Conservation (phyloP, 1,140 invertebrate genomes). For the Eueides isabella region DNA sequence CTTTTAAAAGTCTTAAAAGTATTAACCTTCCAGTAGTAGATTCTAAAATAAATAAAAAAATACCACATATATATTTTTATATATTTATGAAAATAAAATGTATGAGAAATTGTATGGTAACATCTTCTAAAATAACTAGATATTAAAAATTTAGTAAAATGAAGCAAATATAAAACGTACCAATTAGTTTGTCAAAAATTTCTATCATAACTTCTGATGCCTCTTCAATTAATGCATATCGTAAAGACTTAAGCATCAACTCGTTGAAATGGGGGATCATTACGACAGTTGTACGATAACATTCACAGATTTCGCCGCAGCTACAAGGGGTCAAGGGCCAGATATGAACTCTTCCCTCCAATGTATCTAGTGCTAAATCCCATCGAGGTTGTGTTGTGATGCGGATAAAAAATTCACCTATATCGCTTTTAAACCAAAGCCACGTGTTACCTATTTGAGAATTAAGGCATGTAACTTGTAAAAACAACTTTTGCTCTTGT, state of each 20-base stretch:
- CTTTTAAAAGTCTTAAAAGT: slow-evolving; percentile 59
- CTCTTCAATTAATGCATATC: slow-evolving; percentile 63
- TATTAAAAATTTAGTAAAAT: neutral
- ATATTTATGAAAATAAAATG: neutral
- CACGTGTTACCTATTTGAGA: slow-evolving; percentile 63
- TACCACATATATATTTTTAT: neutral
- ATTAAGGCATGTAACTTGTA: slow-evolving; percentile 67
- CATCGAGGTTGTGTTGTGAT: slow-evolving; percentile 67
- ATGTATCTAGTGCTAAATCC: slow-evolving; percentile 66
- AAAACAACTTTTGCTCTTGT: slow-evolving; percentile 62
- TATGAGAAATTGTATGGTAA: too few relatives aligned
- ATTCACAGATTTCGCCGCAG: slow-evolving; percentile 70
- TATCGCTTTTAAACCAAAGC: slow-evolving; percentile 69
- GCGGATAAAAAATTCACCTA: slow-evolving; percentile 71
- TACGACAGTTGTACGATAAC: slow-evolving; percentile 62
- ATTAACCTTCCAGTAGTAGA: slow-evolving; percentile 64
- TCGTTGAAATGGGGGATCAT: slow-evolving; percentile 71
- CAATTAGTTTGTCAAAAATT: slow-evolving; percentile 66
- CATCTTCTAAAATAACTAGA: too few relatives aligned
- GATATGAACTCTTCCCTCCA: slow-evolving; percentile 54
- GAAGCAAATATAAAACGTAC: slow-evolving; percentile 46
- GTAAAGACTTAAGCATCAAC: slow-evolving; percentile 65
- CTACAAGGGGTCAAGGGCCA: slow-evolving; percentile 71
- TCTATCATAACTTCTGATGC: slow-evolving; percentile 64
- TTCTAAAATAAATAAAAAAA: slow-evolving; percentile 50